Conservation (phyloP, 2,888 invertebrate species). For the Pachycephus smyrnensis region DNA sequence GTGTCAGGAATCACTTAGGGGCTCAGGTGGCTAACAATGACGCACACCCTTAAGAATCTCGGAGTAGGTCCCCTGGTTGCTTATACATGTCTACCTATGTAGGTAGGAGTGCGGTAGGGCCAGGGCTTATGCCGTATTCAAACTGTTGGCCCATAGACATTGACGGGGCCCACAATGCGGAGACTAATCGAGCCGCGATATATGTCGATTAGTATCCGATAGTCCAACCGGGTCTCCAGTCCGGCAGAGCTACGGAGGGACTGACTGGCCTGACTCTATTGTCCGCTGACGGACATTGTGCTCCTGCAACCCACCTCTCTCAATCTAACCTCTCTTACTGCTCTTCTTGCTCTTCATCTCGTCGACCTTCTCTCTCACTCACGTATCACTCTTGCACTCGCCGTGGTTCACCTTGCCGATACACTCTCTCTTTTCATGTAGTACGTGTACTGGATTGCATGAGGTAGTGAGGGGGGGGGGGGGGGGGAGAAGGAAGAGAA, state of each 20-base stretch:
- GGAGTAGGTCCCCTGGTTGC: not conserved
- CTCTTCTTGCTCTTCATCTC: constrained; percentile 10
- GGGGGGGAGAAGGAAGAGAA: not conserved
- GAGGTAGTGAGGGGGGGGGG: not conserved
- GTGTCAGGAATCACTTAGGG: constrained; percentile 55
- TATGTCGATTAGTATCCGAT: constrained; percentile 55
- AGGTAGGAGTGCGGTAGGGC: constrained; percentile 12
- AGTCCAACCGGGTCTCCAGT: constrained; percentile 28
- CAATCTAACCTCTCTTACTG: constrained; percentile 3
- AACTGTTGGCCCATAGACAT: constrained; percentile 39
- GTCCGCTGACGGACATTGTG: constrained; percentile 25
- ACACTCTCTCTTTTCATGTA: not conserved
- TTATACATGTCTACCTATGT: not conserved
- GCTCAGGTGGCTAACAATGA: constrained; percentile 48
- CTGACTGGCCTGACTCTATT: constrained; percentile 19
- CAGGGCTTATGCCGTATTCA: constrained; percentile 24
- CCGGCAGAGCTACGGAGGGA: constrained; percentile 33
- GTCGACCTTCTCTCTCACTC: not conserved
- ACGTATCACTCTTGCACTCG: not conserved
- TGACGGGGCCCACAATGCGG: constrained; percentile 48
- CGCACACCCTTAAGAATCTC: constrained; percentile 26
- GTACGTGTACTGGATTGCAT: not conserved
- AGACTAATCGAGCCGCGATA: constrained; percentile 54
- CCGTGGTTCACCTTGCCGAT: not conserved
- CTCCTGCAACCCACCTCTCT: constrained; percentile 25